Conservation (phyloP, 1,140 invertebrate species). For the Pomacea maculata region DNA sequence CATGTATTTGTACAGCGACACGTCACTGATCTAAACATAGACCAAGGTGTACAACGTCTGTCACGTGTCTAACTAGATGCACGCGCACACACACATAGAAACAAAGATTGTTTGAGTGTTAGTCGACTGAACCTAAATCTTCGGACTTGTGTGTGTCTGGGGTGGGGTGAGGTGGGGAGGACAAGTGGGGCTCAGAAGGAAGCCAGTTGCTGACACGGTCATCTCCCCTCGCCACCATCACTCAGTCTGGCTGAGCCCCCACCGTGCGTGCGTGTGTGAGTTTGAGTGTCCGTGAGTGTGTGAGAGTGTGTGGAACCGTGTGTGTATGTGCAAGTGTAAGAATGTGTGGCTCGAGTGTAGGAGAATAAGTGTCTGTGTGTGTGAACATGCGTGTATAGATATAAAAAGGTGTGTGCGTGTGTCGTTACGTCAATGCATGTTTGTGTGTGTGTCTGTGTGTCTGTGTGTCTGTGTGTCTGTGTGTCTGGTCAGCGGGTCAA, state of each 20-base stretch:
- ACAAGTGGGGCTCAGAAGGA: too few species aligned
- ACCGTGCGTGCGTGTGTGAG: background rate
- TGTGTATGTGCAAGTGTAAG: background rate
- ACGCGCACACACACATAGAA: too few species aligned
- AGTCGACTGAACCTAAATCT: too few species aligned
- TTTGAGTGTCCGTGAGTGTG: background rate
- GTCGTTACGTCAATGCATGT: background rate
- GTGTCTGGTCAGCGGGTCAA: background rate
- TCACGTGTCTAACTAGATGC: too few species aligned
- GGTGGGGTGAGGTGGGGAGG: too few species aligned
- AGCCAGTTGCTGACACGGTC: too few species aligned
- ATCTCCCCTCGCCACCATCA: too few species aligned
- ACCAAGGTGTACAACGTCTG: too few species aligned
- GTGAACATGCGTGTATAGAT: background rate
- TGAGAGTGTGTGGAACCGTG: background rate
- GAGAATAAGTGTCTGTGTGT: background rate
- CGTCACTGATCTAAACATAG: too few species aligned
- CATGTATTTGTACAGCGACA: too few species aligned
- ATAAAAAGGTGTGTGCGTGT: background rate
- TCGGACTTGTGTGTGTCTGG: too few species aligned
- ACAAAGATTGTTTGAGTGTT: too few species aligned
- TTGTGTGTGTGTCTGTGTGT: slow-evolving; percentile 5
- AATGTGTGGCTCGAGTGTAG: background rate
- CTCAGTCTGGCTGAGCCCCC: background rate
- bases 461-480: slow-evolving; percentile 10